These are phyloP conservation scores for rabbit (Oryctolagus cuniculus) DNA, from an alignment of 2,113 vertebrate genomes.

Conservation along the genomic window DNA sequence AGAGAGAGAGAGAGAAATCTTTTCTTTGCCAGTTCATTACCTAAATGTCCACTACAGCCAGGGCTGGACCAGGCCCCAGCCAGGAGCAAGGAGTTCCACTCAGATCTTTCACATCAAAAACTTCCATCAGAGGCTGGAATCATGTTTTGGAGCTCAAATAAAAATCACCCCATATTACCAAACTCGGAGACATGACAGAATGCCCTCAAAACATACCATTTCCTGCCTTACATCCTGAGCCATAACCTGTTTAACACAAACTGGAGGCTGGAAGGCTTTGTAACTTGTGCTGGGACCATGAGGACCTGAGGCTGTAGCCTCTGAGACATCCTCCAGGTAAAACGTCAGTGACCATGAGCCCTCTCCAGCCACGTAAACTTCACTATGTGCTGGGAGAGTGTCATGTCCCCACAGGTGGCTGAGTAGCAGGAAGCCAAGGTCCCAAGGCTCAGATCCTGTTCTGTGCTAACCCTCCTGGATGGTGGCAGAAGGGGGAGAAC, in stretches of 20 bases:
- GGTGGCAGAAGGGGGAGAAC: background rate
- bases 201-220: background rate
- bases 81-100: too few relatives aligned
- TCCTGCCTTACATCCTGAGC: background rate
- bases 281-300: background rate
- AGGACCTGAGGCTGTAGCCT: background rate
- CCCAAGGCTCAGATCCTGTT: background rate
- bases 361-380: background rate
- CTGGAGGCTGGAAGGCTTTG: background rate
- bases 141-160: background rate
- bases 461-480: background rate
- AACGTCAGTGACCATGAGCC: background rate
- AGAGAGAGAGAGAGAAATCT: too few relatives aligned
- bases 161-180: background rate
- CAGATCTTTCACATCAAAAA: too few relatives aligned
- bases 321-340: background rate
- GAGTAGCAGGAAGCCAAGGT: background rate
- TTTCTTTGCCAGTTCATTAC: too few relatives aligned
- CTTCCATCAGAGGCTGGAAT: background rate
- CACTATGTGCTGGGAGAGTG: background rate
- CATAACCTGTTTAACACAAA: background rate
- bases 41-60: too few relatives aligned
- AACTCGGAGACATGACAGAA: constrained; percentile 4
- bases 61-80: too few relatives aligned
- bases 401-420: background rate